Percentiles rank a stretch among this genome's conserved stretches.
Conservation (phyloP, 2,113 vertebrate genomes). For the Tautogolabrus adspersus region DNA sequence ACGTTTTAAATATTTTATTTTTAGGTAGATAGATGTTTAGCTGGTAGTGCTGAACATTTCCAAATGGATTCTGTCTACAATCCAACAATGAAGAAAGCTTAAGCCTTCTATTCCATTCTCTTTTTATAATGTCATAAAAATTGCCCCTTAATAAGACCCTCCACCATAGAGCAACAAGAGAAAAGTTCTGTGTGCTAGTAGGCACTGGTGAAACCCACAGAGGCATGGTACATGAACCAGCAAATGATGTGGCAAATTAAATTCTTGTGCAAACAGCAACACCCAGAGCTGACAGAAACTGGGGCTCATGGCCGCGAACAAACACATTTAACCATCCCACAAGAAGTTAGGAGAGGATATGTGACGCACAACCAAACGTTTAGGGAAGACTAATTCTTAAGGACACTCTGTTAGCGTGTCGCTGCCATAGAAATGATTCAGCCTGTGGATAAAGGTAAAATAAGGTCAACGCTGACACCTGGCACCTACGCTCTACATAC, state of each 20-base stretch:
- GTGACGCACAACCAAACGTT: slow-evolving; percentile 7
- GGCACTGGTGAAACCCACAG: slow-evolving; percentile 4
- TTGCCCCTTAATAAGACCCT: background rate
- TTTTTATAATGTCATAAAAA: background rate
- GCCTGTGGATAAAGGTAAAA: background rate
- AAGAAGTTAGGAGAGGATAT: background rate
- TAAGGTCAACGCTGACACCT: background rate
- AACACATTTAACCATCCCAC: slow-evolving; percentile 15
- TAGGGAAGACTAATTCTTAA: background rate
- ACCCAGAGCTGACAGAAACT: background rate
- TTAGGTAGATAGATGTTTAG: no score
- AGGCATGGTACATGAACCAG: slow-evolving; percentile 28
- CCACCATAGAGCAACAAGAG: background rate
- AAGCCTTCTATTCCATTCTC: background rate
- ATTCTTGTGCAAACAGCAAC: slow-evolving; percentile 52
- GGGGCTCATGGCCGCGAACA: background rate
- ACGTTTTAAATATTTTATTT: no score
- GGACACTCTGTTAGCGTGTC: background rate
- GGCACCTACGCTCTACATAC: background rate
- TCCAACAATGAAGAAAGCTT: no score
- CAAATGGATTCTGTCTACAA: no score
- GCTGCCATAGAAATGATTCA: background rate
- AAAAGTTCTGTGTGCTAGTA: background rate
- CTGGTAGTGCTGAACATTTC: background rate
- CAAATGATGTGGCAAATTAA: slow-evolving; percentile 60